phyloP scores from a whole-genome alignment of 2,888 invertebrate species.

The Copidosoma aretas region DNA sequence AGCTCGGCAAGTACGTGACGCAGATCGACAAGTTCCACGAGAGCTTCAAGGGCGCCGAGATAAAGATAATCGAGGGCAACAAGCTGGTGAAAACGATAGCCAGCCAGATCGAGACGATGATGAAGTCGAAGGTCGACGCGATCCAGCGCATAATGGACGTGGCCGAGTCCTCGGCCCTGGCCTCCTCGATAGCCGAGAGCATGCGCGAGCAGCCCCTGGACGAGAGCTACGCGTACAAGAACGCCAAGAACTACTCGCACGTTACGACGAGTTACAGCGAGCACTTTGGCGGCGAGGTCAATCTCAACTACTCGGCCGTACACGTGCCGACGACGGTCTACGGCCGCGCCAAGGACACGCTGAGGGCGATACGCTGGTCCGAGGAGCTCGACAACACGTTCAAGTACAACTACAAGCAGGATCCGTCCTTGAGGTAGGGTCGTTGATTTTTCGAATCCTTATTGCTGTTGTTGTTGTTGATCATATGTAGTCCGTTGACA shows the following conservation, averaged over 20 bases:
- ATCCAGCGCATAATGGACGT: conserved; percentile 89
- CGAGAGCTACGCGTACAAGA: conserved; percentile 49
- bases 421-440: conserved; percentile 69
- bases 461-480: too few relatives aligned
- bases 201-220: conserved; percentile 45
- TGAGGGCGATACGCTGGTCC: conserved; percentile 95
- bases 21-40: conserved; percentile 80
- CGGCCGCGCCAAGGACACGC: conserved; percentile 85
- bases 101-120: conserved; percentile 84
- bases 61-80: conserved; percentile 78
- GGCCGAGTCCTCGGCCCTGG: conserved; percentile 81
- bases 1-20: conserved; percentile 81
- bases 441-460: too few relatives aligned
- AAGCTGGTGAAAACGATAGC: conserved; percentile 83
- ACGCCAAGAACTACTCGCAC: conserved; percentile 63
- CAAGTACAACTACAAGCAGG: conserved; percentile 61
- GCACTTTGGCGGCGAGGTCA: conserved; percentile 76
- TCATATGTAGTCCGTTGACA: too few relatives aligned
- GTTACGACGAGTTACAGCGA: conserved; percentile 73
- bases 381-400: conserved; percentile 90
- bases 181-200: conserved; percentile 53
- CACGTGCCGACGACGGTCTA: conserved; percentile 97
- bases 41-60: conserved; percentile 81
- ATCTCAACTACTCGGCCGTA: conserved; percentile 83
- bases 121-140: conserved; percentile 87